Conservation (phyloP, 2,797 vertebrate genomes). For the Clarias platycephalus region DNA sequence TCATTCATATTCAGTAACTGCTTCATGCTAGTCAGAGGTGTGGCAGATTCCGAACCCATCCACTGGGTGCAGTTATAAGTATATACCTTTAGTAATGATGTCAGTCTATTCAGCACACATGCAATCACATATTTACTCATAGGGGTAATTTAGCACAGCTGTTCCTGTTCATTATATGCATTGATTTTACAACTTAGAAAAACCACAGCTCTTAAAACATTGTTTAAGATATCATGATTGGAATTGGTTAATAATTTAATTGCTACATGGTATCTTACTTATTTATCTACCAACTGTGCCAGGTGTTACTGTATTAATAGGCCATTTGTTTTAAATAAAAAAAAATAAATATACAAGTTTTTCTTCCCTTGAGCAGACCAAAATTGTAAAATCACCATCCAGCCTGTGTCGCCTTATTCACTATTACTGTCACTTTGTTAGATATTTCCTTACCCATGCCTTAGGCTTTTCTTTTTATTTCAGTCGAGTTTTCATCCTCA, state of each 20-base stretch:
- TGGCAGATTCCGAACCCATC: neutral
- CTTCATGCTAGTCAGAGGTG: neutral
- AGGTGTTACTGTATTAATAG: neutral
- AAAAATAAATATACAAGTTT: neutral
- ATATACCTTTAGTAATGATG: neutral
- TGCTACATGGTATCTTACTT: neutral
- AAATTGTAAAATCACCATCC: neutral
- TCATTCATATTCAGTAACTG: neutral
- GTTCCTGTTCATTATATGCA: neutral
- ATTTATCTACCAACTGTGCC: neutral
- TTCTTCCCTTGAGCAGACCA: neutral
- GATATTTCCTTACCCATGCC: conserved; percentile 4
- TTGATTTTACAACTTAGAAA: neutral
- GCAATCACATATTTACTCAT: too few relatives aligned
- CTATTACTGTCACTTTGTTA: neutral
- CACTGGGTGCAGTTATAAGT: neutral
- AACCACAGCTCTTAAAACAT: neutral
- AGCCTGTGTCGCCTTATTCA: neutral
- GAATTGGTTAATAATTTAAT: neutral
- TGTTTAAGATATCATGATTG: neutral
- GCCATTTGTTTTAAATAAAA: neutral
- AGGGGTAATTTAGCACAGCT: too few relatives aligned
- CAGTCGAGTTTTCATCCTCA: neutral
- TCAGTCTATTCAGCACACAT: neutral
- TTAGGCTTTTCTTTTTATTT: conserved; percentile 9